These are phyloP conservation scores for Orthosia incerta DNA, from an alignment of 2,888 invertebrate species.

Conservation along the genomic window DNA sequence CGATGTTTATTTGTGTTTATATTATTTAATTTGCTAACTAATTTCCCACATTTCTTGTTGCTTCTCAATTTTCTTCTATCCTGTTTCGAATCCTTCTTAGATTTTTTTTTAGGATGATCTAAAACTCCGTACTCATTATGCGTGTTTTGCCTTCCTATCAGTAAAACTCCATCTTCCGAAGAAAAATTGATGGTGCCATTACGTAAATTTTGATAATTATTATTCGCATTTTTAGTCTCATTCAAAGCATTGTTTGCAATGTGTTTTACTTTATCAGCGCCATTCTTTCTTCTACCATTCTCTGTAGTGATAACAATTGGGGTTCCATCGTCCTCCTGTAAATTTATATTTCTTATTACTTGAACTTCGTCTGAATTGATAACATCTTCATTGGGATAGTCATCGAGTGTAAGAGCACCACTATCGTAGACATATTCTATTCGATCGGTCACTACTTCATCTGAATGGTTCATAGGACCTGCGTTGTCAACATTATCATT, in stretches of 20 bases:
- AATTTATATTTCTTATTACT: background rate
- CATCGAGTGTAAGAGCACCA: background rate
- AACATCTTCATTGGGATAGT: constrained; percentile 14
- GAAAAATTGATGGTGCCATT: background rate
- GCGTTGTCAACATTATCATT: background rate
- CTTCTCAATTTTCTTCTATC: background rate
- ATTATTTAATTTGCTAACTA: background rate
- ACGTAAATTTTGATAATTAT: background rate
- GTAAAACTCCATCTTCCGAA: background rate
- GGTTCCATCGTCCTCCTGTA: background rate
- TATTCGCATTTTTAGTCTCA: background rate
- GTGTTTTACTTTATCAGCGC: background rate
- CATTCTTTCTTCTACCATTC: background rate
- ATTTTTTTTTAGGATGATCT: background rate
- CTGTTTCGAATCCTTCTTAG: background rate
- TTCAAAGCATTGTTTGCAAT: background rate
- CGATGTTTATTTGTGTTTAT: background rate
- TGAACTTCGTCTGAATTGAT: constrained; percentile 19
- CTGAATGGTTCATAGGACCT: background rate
- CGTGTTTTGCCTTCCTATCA: background rate
- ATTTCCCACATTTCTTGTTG: background rate
- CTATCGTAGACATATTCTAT: background rate
- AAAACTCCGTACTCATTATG: background rate
- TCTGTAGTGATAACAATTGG: background rate
- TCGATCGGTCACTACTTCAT: background rate